Evolutionary conservation across 2,113 vertebrate species (phyloP).

Genomic region (Tragelaphus buxtoni): DNA sequence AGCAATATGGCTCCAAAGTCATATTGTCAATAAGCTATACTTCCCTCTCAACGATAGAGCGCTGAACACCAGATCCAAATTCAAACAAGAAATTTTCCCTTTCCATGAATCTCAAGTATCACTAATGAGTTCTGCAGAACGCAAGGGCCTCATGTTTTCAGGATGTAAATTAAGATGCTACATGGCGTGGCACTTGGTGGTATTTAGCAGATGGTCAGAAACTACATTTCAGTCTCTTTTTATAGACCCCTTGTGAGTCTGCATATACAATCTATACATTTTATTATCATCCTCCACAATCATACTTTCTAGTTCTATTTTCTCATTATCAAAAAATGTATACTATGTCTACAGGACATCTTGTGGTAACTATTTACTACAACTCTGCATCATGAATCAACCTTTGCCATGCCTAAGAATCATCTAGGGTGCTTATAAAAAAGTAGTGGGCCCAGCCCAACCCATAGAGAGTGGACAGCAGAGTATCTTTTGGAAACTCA

Average conservation of each 20-base stretch:
- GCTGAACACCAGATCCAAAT: not conserved
- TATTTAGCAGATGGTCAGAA: constrained; percentile 39
- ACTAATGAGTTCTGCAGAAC: not conserved
- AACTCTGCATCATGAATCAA: not conserved
- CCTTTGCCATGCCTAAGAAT: not conserved
- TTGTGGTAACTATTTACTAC: not conserved
- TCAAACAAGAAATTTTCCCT: not conserved
- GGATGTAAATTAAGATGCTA: not conserved
- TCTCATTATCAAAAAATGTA: not conserved
- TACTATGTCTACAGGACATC: not conserved
- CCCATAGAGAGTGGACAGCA: not conserved
- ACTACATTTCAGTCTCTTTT: not conserved
- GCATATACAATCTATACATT: not conserved
- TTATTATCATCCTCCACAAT: not conserved
- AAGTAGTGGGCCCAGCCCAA: not conserved
- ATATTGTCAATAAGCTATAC: not conserved
- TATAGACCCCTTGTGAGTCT: not conserved
- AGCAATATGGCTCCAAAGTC: not conserved
- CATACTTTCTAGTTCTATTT: not conserved
- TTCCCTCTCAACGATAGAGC: not conserved
- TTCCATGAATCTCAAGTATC: not conserved
- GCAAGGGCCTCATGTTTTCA: not conserved
- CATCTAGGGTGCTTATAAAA: not conserved
- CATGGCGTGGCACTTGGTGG: not conserved
- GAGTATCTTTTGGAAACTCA: not conserved